A percentile compares a stretch with the other conserved stretches of the same genome.
These are phyloP conservation scores for Cryptocheilus praepositus DNA, from an alignment of 2,888 invertebrate genomes.

Conservation along the genomic window DNA sequence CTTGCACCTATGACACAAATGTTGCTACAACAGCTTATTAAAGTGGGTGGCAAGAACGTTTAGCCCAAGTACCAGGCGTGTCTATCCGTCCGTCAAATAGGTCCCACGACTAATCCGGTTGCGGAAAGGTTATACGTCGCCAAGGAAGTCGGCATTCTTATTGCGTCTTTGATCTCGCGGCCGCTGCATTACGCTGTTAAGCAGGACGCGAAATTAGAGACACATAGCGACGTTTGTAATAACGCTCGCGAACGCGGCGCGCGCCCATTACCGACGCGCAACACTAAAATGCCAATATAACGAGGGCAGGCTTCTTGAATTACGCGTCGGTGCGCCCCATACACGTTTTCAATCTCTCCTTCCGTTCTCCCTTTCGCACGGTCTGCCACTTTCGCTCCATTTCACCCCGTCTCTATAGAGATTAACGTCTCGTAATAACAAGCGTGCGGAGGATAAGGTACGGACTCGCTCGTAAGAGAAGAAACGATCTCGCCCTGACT, in stretches of 20 bases:
- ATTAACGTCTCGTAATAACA: constrained; percentile 55
- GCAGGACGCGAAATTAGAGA: too few relatives aligned
- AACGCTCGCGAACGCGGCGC: constrained; percentile 1
- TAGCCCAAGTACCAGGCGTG: too few relatives aligned
- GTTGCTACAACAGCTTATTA: too few relatives aligned
- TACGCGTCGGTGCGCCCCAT: constrained; percentile 37
- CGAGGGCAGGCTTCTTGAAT: constrained; percentile 53
- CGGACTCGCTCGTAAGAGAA: constrained; percentile 15
- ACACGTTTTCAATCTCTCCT: constrained; percentile 12
- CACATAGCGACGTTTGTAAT: constrained; percentile 1
- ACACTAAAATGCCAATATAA: constrained; percentile 40
- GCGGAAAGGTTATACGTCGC: too few relatives aligned
- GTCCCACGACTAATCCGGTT: too few relatives aligned
- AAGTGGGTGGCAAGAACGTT: too few relatives aligned
- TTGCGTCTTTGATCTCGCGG: too few relatives aligned
- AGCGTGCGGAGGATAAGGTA: constrained; percentile 23
- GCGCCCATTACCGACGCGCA: constrained; percentile 8
- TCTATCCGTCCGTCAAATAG: too few relatives aligned
- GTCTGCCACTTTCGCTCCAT: too few relatives aligned
- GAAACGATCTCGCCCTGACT: constrained; percentile 13
- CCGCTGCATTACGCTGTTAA: too few relatives aligned
- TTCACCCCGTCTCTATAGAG: constrained; percentile 28
- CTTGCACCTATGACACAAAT: too few relatives aligned
- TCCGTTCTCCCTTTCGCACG: constrained; percentile 13
- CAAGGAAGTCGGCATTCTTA: too few relatives aligned